Base-by-base conservation (phyloP, 2,113 vertebrate species). In the Colossoma macropomum region DNA sequence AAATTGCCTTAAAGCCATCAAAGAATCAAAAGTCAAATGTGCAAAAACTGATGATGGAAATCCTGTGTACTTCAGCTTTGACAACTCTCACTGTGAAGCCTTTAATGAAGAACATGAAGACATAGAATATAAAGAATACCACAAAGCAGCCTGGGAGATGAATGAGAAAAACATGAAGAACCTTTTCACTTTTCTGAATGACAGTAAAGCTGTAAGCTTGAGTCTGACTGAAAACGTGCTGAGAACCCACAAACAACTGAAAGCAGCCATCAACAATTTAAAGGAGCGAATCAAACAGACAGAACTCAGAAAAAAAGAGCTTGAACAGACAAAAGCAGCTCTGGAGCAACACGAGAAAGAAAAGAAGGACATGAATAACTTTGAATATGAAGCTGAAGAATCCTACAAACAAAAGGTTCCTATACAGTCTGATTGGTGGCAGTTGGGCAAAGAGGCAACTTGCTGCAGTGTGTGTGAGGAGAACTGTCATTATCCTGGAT, bases 71-170 rank as follows among this genome's bases (percentile, higher is more conserved):
- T 86, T 79, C 63, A 50, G 8, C 2, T 79, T 83, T 34, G 28
- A 86, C 30, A 79, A 79, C 75, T 56, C 21, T 73, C 78, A 85
- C 62, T 69, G 65, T 72, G 78, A 80, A 27, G n/a, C 15, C 65
- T 45, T n/a, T 23, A n/a, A 56, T 12, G 34, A 13, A 0, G n/a
- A 50, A 16, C 17, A 78, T n/a, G 34, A n/a, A 45, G 52, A 45
- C 11, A 52, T 12, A 0, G 28, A 50, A 23, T 15, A 30, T 17
- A 19, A 23, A 1, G 25, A 77, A n/a, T 30, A 15, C 27, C 50
- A 56, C 13, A 28, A 77, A 70, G 12, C 23, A 66, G 41, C 75
- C 13, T 85, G 75, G 84, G n/a, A 75, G 17, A 1, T 4, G 12
- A n/a, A 60, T 6, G 15, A 19, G 27, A 32, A 41, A 27, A 63